phyloP scores from a whole-genome alignment of 1,140 invertebrate genomes.

The Palaemon carinicauda region DNA sequence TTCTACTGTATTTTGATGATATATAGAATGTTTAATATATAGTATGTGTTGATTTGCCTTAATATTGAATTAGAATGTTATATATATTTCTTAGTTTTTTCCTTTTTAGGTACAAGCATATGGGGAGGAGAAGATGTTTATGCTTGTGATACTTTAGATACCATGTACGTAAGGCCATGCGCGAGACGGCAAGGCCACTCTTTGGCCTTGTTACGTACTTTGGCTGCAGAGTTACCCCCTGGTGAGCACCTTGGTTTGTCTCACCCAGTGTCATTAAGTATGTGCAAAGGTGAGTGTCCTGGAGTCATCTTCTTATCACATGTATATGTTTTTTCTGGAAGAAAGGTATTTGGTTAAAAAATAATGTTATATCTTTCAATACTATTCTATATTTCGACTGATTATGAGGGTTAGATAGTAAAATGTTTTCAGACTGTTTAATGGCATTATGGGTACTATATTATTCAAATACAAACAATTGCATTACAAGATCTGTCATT shows the following conservation, averaged over 20 bases:
- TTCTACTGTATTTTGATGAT: too few species aligned
- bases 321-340: too few species aligned
- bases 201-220: conserved; percentile 57
- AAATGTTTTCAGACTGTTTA: too few species aligned
- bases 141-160: conserved; percentile 63
- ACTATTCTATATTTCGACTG: not conserved
- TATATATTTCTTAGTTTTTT: not conserved
- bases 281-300: conserved; percentile 62
- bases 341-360: too few species aligned
- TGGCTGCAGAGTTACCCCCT: conserved; percentile 58
- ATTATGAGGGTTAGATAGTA: not conserved
- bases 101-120: conserved; percentile 60
- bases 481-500: too few species aligned
- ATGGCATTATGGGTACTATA: too few species aligned
- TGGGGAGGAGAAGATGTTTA: conserved; percentile 60
- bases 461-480: too few species aligned
- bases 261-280: conserved; percentile 62
- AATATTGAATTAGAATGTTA: not conserved
- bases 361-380: too few species aligned
- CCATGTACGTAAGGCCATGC: conserved; percentile 61
- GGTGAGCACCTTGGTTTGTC: conserved; percentile 63
- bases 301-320: not conserved
- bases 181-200: conserved; percentile 61
- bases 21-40: too few species aligned
- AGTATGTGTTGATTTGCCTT: too few species aligned